Evolutionary conservation across 2,113 vertebrate genomes (phyloP).

Genomic region (Capreolus pygargus): DNA sequence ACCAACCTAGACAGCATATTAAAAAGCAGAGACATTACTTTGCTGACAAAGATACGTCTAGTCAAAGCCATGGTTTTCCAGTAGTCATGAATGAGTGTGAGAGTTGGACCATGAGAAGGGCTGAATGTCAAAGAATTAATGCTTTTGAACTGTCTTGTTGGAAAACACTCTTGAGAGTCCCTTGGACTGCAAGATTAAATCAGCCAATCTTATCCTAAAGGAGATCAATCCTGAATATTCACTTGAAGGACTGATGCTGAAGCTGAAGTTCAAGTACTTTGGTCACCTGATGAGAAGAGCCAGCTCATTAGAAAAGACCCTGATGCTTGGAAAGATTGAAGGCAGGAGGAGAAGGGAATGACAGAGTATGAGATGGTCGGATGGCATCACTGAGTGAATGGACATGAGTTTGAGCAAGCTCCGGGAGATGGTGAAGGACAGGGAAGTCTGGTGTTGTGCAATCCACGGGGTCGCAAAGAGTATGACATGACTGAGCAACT

Average conservation of each 20-base stretch:
- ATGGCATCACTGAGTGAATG: not conserved
- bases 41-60: accelerated
- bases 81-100: not conserved
- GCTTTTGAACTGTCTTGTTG: not conserved
- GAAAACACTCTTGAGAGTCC: not conserved
- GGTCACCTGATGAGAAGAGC: not conserved
- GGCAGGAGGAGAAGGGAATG: not conserved
- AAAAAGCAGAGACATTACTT: not conserved
- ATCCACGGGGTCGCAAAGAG: not conserved
- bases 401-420: not conserved
- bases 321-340: not conserved
- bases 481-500: not conserved
- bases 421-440: not conserved
- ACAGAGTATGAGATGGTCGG: not conserved
- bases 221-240: not conserved
- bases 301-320: not conserved
- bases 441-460: not conserved
- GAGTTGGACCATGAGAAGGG: not conserved
- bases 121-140: not conserved
- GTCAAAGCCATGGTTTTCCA: not conserved
- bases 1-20: not conserved
- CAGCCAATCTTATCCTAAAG: not conserved
- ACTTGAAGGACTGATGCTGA: not conserved
- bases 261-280: not conserved
- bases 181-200: not conserved